A percentile compares a stretch with the other conserved stretches of the same genome.
Evolutionary conservation across 2,888 invertebrate genomes (phyloP).

Genomic region (Harmothoe impar): DNA sequence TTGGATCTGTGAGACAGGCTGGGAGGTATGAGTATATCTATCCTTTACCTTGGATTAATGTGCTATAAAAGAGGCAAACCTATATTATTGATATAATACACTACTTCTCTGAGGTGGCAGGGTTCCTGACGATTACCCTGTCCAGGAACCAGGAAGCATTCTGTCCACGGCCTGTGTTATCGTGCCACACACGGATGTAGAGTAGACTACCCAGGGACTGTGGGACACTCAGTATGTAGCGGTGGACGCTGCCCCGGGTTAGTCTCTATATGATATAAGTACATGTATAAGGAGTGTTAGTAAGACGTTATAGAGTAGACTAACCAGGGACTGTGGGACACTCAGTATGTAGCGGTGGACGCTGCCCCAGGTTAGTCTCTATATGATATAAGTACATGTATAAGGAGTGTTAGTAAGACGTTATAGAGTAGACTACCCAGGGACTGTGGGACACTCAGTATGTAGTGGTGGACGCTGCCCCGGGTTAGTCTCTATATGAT

Average conservation of each 20-base stretch:
- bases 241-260: constrained; percentile 74
- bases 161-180: constrained; percentile 82
- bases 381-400: constrained; percentile 12
- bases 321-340: constrained; percentile 79
- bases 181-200: constrained; percentile 83
- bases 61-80: too few relatives aligned
- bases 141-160: constrained; percentile 83
- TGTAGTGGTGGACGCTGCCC: constrained; percentile 76
- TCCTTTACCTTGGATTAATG: too few relatives aligned
- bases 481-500: too few relatives aligned
- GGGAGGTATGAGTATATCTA: too few relatives aligned
- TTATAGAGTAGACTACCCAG: constrained; percentile 82
- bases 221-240: constrained; percentile 76
- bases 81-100: too few relatives aligned
- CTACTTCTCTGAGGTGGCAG: constrained; percentile 81
- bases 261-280: constrained; percentile 64
- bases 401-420: not conserved
- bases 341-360: constrained; percentile 77
- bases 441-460: constrained; percentile 75
- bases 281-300: too few relatives aligned
- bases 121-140: constrained; percentile 82
- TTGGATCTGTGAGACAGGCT: too few relatives aligned
- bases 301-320: constrained; percentile 77
- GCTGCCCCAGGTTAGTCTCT: constrained; percentile 72
- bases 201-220: constrained; percentile 82